phyloP scores from a whole-genome alignment of 1,140 invertebrate genomes.

The Cydia amplana region DNA sequence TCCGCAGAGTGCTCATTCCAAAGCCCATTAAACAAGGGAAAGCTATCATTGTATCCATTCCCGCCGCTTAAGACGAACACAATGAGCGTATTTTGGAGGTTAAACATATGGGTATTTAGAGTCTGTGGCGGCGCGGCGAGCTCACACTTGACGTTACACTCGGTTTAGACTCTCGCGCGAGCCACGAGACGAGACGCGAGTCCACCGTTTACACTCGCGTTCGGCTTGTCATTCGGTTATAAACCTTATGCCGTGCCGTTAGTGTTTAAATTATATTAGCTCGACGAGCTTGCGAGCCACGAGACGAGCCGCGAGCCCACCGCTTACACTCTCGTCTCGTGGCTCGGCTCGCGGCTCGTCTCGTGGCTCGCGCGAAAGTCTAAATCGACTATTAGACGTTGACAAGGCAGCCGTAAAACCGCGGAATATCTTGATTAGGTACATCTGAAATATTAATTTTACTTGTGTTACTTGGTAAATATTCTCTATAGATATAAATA shows the following conservation, averaged over 20 bases:
- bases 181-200: no score
- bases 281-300: no score
- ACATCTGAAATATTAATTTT: not conserved
- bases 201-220: not conserved
- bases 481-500: not conserved
- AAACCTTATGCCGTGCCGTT: no score
- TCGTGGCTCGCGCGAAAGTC: no score
- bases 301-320: no score
- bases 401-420: not conserved
- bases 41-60: slow-evolving; percentile 44
- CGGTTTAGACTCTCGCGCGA: no score
- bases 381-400: no score
- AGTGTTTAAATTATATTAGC: no score
- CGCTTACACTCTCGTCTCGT: no score
- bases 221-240: no score
- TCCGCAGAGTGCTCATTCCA: slow-evolving; percentile 41
- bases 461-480: slow-evolving; percentile 2
- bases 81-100: slow-evolving; percentile 39
- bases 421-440: not conserved
- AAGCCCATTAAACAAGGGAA: slow-evolving; percentile 45
- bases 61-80: slow-evolving; percentile 37
- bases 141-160: no score
- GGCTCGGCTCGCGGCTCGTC: no score
- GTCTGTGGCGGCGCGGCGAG: not conserved
- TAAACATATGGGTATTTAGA: slow-evolving; percentile 33